These are phyloP conservation scores for Ylistrum balloti DNA, from an alignment of 1,140 invertebrate genomes.

Conservation along the genomic window DNA sequence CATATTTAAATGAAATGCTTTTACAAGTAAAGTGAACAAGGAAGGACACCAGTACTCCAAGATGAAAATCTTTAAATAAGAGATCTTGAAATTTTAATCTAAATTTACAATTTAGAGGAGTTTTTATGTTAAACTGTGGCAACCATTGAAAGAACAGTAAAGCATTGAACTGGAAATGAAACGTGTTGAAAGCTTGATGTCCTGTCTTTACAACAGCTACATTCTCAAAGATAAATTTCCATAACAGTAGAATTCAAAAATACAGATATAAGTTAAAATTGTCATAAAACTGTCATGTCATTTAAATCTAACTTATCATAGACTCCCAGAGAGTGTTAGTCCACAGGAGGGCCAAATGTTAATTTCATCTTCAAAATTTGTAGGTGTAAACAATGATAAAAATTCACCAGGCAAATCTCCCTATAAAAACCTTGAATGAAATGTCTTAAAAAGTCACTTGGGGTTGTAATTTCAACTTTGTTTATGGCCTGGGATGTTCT, in stretches of 20 bases:
- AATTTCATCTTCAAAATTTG: slow-evolving; percentile 26
- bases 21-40: neutral
- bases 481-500: neutral
- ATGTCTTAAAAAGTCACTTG: slow-evolving; percentile 9
- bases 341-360: slow-evolving; percentile 29
- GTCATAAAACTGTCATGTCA: neutral
- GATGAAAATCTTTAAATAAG: neutral
- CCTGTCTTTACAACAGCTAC: neutral
- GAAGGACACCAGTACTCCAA: neutral
- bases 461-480: slow-evolving; percentile 32
- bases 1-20: slow-evolving; percentile 4
- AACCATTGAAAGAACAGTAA: neutral
- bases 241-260: neutral
- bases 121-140: neutral
- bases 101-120: neutral
- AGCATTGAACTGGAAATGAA: too few relatives aligned
- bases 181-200: neutral
- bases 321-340: neutral
- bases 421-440: neutral
- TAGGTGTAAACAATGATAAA: neutral
- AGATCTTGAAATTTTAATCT: neutral
- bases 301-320: neutral
- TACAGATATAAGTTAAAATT: slow-evolving; percentile 35
- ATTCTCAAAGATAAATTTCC: neutral
- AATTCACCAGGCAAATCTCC: neutral